Base-by-base conservation (phyloP, 2,888 invertebrate genomes). In the Amorpha juglandis region DNA sequence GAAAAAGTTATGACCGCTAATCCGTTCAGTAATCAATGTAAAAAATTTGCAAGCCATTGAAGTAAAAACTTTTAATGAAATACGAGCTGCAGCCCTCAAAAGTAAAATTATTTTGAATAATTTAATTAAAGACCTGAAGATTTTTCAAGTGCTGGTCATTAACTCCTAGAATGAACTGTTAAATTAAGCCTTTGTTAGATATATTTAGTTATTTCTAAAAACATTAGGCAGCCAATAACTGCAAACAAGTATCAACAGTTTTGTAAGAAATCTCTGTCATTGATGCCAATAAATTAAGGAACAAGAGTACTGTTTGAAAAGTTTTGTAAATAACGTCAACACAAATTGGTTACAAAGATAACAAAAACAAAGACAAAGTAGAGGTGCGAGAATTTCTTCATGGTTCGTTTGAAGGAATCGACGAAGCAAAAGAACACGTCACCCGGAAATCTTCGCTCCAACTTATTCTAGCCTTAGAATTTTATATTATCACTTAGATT, bases 1-100 rank as follows among this genome's bases (percentile, higher is more conserved):
- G n/a, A 58, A 58, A 58, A 58, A 58, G 58, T 58, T 58, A 58
- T 42, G 58, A 58, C 42, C 35, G 38, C 38, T 58, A 58, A 58
- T 58, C 19, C 19, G 12, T 19, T 19, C 19, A 50, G 16, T 50
- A 42, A 58, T 42, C 42, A 58, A 58, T 58, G 42, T 16, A 9
- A 16, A 55, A 55, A 9, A 42, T 58, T 58, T 12, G 38, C 55
- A 42, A 58, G 58, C 58, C 38, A 42, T 58, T 58, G 38, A 58
- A 42, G 42, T 58, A 42, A 42, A 16, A 42, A 58, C 12, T 42
- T 58, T 58, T 1, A 38, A 12, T 19, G 12, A 12, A 42, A 42
- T 16, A 14, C 14, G 14, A 45, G 14, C 38, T 6, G 7, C 9
- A 1, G 9, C 7, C 9, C 3, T 4, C 1, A 27, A 27, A 27